Evolutionary conservation across 1,140 invertebrate species (phyloP).

Genomic region (Drosophila truncata): DNA sequence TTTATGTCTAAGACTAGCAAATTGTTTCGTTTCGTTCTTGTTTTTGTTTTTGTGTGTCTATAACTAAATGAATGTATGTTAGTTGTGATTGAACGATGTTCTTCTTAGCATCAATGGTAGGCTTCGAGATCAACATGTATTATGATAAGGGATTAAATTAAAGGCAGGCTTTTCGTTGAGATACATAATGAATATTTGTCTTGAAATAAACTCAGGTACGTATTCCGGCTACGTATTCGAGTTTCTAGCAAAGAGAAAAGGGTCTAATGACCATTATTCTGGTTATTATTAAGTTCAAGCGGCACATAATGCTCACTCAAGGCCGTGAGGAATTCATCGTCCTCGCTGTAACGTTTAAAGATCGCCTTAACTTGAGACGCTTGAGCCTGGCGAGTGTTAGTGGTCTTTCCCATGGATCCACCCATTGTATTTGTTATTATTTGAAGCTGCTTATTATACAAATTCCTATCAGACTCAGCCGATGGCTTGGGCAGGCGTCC

Average conservation of each 20-base stretch:
- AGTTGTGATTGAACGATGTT: slow-evolving; percentile 5
- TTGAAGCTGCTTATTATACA: slow-evolving; percentile 82
- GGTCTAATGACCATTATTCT: slow-evolving; percentile 32
- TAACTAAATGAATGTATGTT: slow-evolving; percentile 24
- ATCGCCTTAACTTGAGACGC: slow-evolving; percentile 40
- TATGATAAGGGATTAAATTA: not conserved
- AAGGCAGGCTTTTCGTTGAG: slow-evolving; percentile 3
- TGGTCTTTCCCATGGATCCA: slow-evolving; percentile 17
- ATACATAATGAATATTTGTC: not conserved
- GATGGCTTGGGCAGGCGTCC: slow-evolving; percentile 63
- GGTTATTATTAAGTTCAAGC: slow-evolving; percentile 63
- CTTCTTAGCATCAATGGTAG: not conserved
- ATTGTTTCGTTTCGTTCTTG: slow-evolving; percentile 16
- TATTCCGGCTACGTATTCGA: slow-evolving; percentile 35
- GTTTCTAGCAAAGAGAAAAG: not conserved
- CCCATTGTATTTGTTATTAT: slow-evolving; percentile 77
- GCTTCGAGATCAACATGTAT: slow-evolving; percentile 5
- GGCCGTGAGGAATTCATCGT: slow-evolving; percentile 54
- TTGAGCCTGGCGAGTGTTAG: slow-evolving; percentile 15
- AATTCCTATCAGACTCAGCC: slow-evolving; percentile 64
- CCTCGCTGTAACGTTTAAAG: slow-evolving; percentile 69
- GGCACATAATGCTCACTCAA: slow-evolving; percentile 29
- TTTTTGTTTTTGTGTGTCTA: slow-evolving; percentile 17
- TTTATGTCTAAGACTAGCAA: slow-evolving; percentile 62
- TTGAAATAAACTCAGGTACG: slow-evolving; percentile 4